phyloP scores from a whole-genome alignment of 35 echinoderm and acorn worm species.

The Chiridota heheva region DNA sequence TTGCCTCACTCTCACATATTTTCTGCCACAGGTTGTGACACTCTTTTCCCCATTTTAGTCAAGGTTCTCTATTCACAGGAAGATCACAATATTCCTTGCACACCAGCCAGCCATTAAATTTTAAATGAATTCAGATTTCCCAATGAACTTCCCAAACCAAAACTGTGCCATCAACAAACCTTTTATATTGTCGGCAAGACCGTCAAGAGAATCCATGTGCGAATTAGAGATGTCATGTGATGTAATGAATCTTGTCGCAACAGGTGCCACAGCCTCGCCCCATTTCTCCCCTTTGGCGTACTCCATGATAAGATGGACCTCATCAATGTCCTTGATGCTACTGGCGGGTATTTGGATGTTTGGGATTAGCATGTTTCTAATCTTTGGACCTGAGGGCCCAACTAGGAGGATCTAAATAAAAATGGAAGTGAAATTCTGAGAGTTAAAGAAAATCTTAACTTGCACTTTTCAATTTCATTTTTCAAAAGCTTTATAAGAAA shows the following conservation, averaged over 20 bases:
- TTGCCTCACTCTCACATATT: no score
- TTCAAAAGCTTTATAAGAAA: no score
- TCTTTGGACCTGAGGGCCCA: slow-evolving; percentile 84
- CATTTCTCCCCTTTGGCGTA: slow-evolving; percentile 81
- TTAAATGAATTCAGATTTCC: no score
- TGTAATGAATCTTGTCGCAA: slow-evolving; percentile 88
- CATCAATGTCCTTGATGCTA: slow-evolving; percentile 58
- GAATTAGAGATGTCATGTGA: slow-evolving; percentile 83
- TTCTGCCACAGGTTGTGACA: no score
- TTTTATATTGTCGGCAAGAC: slow-evolving; percentile 57
- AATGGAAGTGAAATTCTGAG: not conserved
- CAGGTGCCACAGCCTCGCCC: slow-evolving; percentile 54
- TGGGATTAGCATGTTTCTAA: slow-evolving; percentile 37
- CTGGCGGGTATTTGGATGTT: slow-evolving; percentile 51
- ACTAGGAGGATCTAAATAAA: slow-evolving; percentile 69
- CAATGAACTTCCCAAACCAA: no score
- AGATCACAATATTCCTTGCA: no score
- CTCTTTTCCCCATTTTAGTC: no score
- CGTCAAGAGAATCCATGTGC: slow-evolving; percentile 52
- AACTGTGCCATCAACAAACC: no score
- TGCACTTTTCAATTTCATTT: no score
- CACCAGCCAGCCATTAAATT: no score
- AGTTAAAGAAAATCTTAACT: no score
- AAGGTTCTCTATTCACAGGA: no score
- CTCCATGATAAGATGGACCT: slow-evolving; percentile 96